These are phyloP conservation scores for Morus bassanus DNA, from an alignment of 2,797 vertebrate genomes.

Conservation along the genomic window DNA sequence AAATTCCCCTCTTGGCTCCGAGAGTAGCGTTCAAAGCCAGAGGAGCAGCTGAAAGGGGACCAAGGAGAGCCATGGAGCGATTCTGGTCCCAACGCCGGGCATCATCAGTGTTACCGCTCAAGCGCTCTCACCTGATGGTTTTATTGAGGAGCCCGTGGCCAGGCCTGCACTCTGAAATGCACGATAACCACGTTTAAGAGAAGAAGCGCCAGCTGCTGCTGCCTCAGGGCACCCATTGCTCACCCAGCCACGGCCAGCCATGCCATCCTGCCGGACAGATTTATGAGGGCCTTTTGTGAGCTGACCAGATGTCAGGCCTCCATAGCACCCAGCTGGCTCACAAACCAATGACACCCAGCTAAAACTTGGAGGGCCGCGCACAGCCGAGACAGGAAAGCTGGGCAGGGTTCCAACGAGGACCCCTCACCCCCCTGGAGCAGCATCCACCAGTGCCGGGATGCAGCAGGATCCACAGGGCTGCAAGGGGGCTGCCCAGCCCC, in stretches of 20 bases:
- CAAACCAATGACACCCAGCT: not conserved
- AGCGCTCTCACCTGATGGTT: not conserved
- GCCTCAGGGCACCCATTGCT: not conserved
- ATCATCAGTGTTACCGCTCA: rapidly evolving
- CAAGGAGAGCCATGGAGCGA: rapidly evolving
- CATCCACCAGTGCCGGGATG: not conserved
- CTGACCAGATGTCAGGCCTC: not conserved
- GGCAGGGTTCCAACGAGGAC: not conserved
- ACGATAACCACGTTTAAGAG: rapidly evolving
- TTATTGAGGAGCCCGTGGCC: rapidly evolving
- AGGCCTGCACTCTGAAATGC: not conserved
- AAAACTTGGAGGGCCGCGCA: not conserved
- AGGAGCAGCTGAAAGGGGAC: not conserved
- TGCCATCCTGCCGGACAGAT: not conserved
- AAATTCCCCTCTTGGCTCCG: not conserved
- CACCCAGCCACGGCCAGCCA: rapidly evolving
- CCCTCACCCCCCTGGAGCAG: rapidly evolving
- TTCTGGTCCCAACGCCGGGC: rapidly evolving
- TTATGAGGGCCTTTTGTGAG: not conserved
- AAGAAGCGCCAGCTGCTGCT: not conserved
- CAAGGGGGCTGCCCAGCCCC: not conserved
- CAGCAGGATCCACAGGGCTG: not conserved
- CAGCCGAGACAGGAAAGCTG: rapidly evolving
- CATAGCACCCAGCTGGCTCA: not conserved
- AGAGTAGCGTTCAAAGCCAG: not conserved